Base-by-base conservation (phyloP, 2,888 invertebrate species). In the Metopia argyrocephala region DNA sequence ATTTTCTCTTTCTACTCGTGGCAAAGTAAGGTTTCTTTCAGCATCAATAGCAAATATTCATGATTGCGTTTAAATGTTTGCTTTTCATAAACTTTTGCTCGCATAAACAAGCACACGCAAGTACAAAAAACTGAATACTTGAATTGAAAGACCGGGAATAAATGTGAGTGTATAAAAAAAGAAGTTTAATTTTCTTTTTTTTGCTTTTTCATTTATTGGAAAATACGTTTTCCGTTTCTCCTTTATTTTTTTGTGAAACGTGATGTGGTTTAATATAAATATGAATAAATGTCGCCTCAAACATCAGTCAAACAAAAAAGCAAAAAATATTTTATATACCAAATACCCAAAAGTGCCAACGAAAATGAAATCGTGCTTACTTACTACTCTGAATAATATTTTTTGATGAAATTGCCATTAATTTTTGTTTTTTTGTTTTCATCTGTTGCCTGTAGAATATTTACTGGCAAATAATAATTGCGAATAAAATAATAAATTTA, bases 201-300 rank as follows among this genome's bases (percentile, higher is more conserved):
- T 50, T 71, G 57, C 54, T 31, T 50, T 76, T 73, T 80, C 69
- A 78, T 83, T 84, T 84, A 82, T 83, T 83, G 83, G 83, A 84
- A 84, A 85, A 84, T 85, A 84, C 83, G 79, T 84, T 85, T 83
- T 83, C 82, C 83, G n/a, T n/a, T n/a, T n/a, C n/a, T n/a, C n/a
- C n/a, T n/a, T n/a, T n/a, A 78, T 69, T 82, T 75, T 78, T 61
- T 75, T 79, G 76, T 61, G 79, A 76, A 64, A 83, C 84, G 82
- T 83, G 83, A 82, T 82, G 80, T 79, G 83, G 82, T 79, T 84
- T 64, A 65, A 65, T 76, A 64, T 64, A 66, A 70, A 71, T 70
- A 61, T 62, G 38, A 56, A 62, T 21, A 18, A 46, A n/a, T n/a
- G n/a, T n/a, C n/a, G n/a, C n/a, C n/a, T n/a, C n/a, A n/a, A n/a